phyloP scores from a whole-genome alignment of 1,140 invertebrate genomes.

The Trypoxylus dichotomus region DNA sequence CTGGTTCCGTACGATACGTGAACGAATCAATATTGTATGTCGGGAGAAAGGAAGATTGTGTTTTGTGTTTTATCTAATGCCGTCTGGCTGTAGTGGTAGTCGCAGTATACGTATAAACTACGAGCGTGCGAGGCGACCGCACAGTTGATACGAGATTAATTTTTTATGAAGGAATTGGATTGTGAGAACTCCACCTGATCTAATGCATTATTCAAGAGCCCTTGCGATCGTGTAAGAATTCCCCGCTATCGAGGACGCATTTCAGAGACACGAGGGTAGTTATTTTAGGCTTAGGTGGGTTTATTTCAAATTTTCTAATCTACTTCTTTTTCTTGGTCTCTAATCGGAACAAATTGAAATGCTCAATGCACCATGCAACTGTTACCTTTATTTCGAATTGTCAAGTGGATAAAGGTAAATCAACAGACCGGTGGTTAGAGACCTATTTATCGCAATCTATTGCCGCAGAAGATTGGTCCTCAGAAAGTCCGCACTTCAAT shows the following conservation, averaged over 20 bases:
- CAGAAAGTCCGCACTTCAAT: no score
- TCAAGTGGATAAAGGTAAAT: no score
- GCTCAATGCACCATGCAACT: not conserved
- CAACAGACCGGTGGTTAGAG: no score
- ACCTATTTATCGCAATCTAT: no score
- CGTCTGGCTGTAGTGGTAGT: not conserved
- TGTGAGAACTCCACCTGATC: not conserved
- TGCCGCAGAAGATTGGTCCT: no score
- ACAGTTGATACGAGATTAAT: conserved; percentile 12
- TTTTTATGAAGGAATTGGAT: conserved; percentile 9
- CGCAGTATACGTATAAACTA: not conserved
- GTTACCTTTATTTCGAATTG: no score
- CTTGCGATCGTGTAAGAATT: not conserved
- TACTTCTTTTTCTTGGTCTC: not conserved
- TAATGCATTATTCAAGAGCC: not conserved
- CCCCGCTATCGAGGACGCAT: not conserved
- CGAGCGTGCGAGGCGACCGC: not conserved
- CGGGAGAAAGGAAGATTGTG: not conserved
- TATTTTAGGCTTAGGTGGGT: not conserved
- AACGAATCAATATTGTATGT: conserved; percentile 11
- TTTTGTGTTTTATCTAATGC: not conserved
- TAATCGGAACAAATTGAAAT: not conserved
- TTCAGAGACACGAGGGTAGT: not conserved
- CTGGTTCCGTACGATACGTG: not conserved
- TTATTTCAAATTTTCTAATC: not conserved